A percentile compares a stretch with the other conserved stretches of the same genome.
Evolutionary conservation across 1,140 invertebrate genomes (phyloP).

Genomic region (Nephila pilipes): DNA sequence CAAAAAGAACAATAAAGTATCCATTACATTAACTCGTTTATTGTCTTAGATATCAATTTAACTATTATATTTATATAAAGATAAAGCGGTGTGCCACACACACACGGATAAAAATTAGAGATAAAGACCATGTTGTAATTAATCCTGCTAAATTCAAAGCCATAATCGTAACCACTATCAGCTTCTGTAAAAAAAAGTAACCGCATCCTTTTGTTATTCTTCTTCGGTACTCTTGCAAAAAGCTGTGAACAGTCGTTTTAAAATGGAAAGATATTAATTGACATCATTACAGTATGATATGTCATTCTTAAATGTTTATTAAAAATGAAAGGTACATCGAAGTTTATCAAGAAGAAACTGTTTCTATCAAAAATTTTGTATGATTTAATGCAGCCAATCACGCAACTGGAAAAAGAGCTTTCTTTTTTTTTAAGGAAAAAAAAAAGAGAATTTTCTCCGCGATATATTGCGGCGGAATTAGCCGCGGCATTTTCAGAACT

Average conservation of each 20-base stretch:
- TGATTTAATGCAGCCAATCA: too few species aligned
- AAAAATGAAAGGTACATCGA: constrained; percentile 9
- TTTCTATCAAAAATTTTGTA: too few species aligned
- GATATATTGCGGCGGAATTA: constrained; percentile 36
- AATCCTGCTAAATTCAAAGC: background rate
- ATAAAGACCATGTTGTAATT: background rate
- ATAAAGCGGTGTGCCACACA: constrained; percentile 3
- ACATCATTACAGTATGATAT: constrained; percentile 36
- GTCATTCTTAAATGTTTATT: background rate
- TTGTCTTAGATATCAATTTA: background rate
- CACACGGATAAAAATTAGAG: background rate
- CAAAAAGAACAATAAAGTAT: background rate
- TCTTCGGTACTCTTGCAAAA: background rate
- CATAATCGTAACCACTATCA: background rate
- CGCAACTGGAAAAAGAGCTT: background rate
- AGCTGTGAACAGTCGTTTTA: constrained; percentile 4
- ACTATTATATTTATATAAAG: background rate
- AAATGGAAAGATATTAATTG: constrained; percentile 40
- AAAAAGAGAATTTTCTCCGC: background rate
- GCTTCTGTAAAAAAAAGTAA: background rate
- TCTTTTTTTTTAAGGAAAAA: background rate
- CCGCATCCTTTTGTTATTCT: background rate
- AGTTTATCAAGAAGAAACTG: too few species aligned
- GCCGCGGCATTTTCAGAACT: constrained; percentile 4
- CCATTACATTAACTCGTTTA: background rate